These are phyloP conservation scores for Asobara japonica DNA, from an alignment of 1,140 invertebrate species.

Conservation along the genomic window DNA sequence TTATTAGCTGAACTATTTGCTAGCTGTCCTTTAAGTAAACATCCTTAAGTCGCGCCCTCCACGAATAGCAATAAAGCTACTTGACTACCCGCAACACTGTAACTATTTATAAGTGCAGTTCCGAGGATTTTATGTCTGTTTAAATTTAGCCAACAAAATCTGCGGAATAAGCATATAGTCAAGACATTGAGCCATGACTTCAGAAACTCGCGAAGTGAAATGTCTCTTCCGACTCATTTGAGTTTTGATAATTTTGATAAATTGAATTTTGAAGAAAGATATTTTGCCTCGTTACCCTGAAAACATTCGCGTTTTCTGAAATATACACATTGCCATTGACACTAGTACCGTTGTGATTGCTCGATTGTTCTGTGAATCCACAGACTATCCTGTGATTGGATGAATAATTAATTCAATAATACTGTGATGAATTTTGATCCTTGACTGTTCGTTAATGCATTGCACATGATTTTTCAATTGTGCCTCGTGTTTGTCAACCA, in stretches of 20 bases:
- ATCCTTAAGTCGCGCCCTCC: not conserved
- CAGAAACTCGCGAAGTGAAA: not conserved
- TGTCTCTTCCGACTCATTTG: not conserved
- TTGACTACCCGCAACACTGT: not conserved
- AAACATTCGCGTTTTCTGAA: too few relatives aligned
- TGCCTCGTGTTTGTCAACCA: too few relatives aligned
- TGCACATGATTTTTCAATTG: too few relatives aligned
- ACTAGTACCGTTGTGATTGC: too few relatives aligned
- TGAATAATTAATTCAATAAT: too few relatives aligned
- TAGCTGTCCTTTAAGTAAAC: not conserved
- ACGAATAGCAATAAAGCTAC: constrained; percentile 20
- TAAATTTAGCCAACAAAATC: constrained; percentile 37
- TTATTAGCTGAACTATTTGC: not conserved
- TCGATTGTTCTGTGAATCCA: too few relatives aligned
- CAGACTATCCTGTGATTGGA: too few relatives aligned
- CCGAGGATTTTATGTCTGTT: constrained; percentile 35
- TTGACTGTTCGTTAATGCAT: too few relatives aligned
- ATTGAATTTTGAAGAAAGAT: not conserved
- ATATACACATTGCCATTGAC: too few relatives aligned
- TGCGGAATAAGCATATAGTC: constrained; percentile 16
- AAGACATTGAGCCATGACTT: constrained; percentile 23
- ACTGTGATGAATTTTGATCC: too few relatives aligned
- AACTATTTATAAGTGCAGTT: constrained; percentile 40
- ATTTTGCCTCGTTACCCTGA: too few relatives aligned
- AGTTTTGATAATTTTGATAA: not conserved